Conservation (phyloP, 1,140 invertebrate species). For the Melanaphis sacchari region DNA sequence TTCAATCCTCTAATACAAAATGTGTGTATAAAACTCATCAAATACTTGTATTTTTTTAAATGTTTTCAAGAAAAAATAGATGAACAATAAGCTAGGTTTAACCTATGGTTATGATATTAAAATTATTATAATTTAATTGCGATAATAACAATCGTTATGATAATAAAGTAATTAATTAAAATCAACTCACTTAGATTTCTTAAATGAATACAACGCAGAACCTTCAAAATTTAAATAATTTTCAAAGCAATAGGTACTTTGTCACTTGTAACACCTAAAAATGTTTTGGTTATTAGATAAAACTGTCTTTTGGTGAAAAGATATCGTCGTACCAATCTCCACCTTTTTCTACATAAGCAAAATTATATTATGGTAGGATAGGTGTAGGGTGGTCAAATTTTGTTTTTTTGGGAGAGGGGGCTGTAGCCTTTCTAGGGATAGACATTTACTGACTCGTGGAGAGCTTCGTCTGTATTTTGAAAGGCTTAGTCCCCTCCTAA, state of each 20-base stretch:
- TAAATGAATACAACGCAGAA: background rate
- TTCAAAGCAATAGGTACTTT: background rate
- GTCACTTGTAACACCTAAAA: background rate
- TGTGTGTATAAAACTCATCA: background rate
- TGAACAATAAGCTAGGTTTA: background rate
- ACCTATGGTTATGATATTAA: background rate
- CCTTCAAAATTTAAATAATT: background rate
- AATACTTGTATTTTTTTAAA: background rate
- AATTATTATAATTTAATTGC: background rate
- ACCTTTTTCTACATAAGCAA: no score
- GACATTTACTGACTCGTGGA: no score
- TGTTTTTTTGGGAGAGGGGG: no score
- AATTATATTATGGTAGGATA: background rate
- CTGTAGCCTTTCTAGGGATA: no score
- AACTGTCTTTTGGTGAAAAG: background rate
- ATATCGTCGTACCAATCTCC: background rate
- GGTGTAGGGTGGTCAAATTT: no score
- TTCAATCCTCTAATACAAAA: background rate
- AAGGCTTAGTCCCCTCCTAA: no score
- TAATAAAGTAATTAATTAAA: background rate
- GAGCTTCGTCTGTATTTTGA: no score
- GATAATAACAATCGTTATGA: background rate
- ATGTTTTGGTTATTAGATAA: background rate
- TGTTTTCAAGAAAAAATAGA: background rate
- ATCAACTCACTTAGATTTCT: background rate